Percentiles rank a stretch among this genome's conserved stretches.
phyloP scores from a whole-genome alignment of 1,140 invertebrate genomes.

The Berghia stephanieae region DNA sequence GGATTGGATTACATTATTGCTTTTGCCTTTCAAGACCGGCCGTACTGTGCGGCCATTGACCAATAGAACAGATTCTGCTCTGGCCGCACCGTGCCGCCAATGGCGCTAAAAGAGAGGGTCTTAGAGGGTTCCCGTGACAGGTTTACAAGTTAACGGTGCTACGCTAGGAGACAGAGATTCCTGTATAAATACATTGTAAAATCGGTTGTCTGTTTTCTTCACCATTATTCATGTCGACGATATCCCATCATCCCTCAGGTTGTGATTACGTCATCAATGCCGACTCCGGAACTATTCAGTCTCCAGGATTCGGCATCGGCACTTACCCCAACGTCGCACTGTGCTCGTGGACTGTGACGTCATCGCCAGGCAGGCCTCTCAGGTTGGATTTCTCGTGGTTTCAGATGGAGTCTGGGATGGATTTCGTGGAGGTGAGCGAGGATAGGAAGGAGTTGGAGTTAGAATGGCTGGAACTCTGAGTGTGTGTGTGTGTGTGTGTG shows the following conservation, averaged over 20 bases:
- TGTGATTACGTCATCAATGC: conserved; percentile 30
- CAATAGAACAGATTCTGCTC: no score
- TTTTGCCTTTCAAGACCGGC: no score
- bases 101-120: no score
- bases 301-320: conserved; percentile 36
- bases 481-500: not conserved
- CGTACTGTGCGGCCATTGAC: no score
- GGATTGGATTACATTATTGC: no score
- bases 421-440: conserved; percentile 35
- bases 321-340: conserved; percentile 35
- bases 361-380: conserved; percentile 16
- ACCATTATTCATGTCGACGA: not conserved
- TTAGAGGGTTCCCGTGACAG: no score
- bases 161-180: not conserved
- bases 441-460: not conserved
- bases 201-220: not conserved
- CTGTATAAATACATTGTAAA: not conserved
- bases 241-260: conserved; percentile 27
- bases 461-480: not conserved
- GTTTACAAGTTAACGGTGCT: not conserved
- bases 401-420: conserved; percentile 31
- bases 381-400: conserved; percentile 35
- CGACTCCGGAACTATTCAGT: conserved; percentile 29
- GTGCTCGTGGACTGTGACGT: conserved; percentile 33
- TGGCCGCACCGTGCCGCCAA: no score